Evolutionary conservation across 2,797 vertebrate species (phyloP).

Genomic region (Adelosebastes latens): DNA sequence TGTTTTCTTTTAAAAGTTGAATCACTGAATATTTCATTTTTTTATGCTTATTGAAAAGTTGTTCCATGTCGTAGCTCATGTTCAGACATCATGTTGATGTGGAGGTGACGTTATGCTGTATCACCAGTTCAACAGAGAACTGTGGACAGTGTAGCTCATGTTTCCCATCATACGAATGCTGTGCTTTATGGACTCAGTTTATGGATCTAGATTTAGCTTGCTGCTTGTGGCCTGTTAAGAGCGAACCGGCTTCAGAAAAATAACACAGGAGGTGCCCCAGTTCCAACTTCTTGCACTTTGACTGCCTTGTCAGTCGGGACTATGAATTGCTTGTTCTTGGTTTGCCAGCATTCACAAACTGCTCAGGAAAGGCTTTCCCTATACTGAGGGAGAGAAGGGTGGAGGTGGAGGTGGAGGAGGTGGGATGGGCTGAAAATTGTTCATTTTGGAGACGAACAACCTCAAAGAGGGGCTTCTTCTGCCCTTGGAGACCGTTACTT

Average conservation of each 20-base stretch:
- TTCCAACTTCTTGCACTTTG: constrained; percentile 16
- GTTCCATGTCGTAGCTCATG: background rate
- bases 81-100: background rate
- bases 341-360: constrained; percentile 57
- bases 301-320: constrained; percentile 18
- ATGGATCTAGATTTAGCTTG: background rate
- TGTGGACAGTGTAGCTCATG: background rate
- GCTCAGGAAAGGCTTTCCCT: constrained; percentile 17
- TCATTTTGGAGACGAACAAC: constrained; percentile 37
- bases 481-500: constrained; percentile 66
- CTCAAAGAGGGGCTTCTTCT: constrained; percentile 70
- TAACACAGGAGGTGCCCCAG: background rate
- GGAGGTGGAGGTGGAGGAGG: background rate
- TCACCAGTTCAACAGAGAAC: background rate
- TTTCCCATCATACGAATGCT: background rate
- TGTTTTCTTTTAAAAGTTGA: background rate
- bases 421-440: constrained; percentile 5
- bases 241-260: constrained; percentile 1
- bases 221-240: background rate
- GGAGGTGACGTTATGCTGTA: background rate
- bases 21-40: background rate
- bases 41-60: background rate
- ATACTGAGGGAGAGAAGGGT: background rate
- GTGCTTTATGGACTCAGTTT: background rate
- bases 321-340: constrained; percentile 36